Evolutionary conservation across 2,113 vertebrate species (phyloP).

Genomic region (Ammospiza caudacuta): DNA sequence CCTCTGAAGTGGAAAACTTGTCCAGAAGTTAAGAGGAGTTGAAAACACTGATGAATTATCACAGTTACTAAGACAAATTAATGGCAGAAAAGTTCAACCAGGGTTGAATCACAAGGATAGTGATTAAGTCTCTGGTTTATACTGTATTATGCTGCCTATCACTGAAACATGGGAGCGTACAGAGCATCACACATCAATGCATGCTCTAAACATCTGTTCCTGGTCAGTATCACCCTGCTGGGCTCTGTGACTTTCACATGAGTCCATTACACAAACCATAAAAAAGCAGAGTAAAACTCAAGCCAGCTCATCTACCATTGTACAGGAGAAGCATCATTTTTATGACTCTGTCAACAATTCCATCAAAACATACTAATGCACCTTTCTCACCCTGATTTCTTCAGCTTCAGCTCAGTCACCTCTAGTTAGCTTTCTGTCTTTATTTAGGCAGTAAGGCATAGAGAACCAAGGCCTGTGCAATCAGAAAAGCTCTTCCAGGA

Average conservation of each 20-base stretch:
- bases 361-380: not conserved
- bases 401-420: not conserved
- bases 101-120: not conserved
- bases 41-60: not conserved
- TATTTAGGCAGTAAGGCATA: not conserved
- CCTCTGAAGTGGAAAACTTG: conserved; percentile 7
- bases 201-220: not conserved
- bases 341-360: not conserved
- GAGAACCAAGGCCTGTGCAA: not conserved
- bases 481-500: not conserved
- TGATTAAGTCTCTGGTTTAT: not conserved
- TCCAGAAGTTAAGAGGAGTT: not conserved
- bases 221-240: not conserved
- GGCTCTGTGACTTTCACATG: not conserved
- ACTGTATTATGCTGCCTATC: not conserved
- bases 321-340: not conserved
- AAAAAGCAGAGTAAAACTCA: not conserved
- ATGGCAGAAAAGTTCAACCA: not conserved
- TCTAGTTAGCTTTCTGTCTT: not conserved
- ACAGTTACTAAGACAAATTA: not conserved
- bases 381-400: not conserved
- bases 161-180: not conserved
- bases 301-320: not conserved
- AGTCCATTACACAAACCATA: not conserved
- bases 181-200: not conserved